Conservation (phyloP, 2,888 invertebrate species). For the Melanophora roralis region DNA sequence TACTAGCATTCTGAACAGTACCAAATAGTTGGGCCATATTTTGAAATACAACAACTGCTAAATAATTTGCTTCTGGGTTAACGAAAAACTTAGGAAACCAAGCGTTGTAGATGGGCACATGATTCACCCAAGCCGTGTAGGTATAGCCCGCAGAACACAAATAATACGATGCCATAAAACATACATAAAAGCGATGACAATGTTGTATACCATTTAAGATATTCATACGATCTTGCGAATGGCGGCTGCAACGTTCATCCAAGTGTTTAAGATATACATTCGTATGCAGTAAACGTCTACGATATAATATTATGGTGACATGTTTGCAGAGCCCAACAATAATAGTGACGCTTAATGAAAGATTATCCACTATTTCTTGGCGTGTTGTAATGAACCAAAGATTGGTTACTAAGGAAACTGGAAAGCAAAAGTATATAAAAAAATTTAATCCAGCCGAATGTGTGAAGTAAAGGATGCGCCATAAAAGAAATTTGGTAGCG, state of each 20-base stretch:
- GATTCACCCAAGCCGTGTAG: constrained; percentile 50
- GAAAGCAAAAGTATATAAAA: constrained; percentile 40
- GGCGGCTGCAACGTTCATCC: constrained; percentile 57
- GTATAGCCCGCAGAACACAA: constrained; percentile 48
- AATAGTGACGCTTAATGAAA: constrained; percentile 61
- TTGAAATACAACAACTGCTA: constrained; percentile 56
- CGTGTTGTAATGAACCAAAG: constrained; percentile 40
- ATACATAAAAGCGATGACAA: constrained; percentile 42
- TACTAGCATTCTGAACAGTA: constrained; percentile 54
- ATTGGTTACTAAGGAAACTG: constrained; percentile 45
- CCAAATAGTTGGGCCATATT: constrained; percentile 25
- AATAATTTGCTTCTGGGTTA: constrained; percentile 44
- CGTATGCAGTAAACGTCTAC: constrained; percentile 18
- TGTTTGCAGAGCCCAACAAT: constrained; percentile 54
- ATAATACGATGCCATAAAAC: constrained; percentile 52
- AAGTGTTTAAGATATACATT: constrained; percentile 44
- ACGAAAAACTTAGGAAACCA: constrained; percentile 63
- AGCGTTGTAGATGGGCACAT: constrained; percentile 56
- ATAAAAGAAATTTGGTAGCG: not conserved
- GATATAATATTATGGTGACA: constrained; percentile 35
- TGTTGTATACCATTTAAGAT: constrained; percentile 54
- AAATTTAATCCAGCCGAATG: constrained; percentile 56
- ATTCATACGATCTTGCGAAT: constrained; percentile 47
- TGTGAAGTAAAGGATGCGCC: constrained; percentile 50
- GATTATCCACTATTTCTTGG: constrained; percentile 55